Percentiles rank a stretch among this genome's conserved stretches.
These are phyloP conservation scores for Gallinago undulata DNA, from an alignment of 2,113 vertebrate genomes.

Conservation along the genomic window DNA sequence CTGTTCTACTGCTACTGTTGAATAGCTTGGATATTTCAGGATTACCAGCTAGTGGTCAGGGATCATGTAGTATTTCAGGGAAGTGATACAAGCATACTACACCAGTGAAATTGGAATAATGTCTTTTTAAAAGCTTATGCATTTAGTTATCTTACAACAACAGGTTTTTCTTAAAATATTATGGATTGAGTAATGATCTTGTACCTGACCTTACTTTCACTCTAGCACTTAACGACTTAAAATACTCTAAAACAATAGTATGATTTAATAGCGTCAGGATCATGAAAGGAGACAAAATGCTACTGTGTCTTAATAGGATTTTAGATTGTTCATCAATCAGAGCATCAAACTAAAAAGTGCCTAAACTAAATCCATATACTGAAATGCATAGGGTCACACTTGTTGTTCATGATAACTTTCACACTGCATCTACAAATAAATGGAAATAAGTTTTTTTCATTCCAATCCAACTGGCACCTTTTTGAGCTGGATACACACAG, in stretches of 20 bases:
- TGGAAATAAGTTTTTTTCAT: not conserved
- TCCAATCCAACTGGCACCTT: not conserved
- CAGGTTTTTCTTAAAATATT: not conserved
- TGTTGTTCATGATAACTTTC: not conserved
- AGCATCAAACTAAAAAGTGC: not conserved
- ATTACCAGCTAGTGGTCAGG: not conserved
- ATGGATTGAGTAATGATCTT: not conserved
- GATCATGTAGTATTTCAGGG: not conserved
- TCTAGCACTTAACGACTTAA: not conserved
- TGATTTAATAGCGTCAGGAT: not conserved
- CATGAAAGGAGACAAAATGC: not conserved
- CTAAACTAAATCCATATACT: not conserved
- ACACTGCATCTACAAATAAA: not conserved
- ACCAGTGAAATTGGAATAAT: not conserved
- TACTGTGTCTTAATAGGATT: not conserved
- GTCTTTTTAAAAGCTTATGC: not conserved
- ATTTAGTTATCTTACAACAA: not conserved
- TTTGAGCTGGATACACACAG: not conserved
- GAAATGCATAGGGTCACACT: not conserved
- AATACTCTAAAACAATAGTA: not conserved
- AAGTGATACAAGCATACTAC: not conserved
- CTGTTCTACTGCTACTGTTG: not conserved
- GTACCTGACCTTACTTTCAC: not conserved
- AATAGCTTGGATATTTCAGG: conserved; percentile 27
- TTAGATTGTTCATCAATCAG: not conserved